These are phyloP conservation scores for Ictalurus punctatus DNA, from an alignment of 2,113 vertebrate genomes.

Conservation along the genomic window DNA sequence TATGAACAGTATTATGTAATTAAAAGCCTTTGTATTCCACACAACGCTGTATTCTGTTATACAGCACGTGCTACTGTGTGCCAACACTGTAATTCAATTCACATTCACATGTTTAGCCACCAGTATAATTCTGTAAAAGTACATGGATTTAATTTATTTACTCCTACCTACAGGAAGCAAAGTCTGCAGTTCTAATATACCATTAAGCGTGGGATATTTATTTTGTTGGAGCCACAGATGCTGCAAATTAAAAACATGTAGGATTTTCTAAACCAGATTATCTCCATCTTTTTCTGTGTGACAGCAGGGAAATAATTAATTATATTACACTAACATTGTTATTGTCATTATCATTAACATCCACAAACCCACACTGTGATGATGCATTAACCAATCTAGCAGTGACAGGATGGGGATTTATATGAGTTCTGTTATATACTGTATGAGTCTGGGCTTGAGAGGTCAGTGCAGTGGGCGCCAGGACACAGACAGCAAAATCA, in stretches of 20 bases:
- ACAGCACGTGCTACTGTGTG: background rate
- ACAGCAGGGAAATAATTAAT: conserved; percentile 24
- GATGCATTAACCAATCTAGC: conserved; percentile 10
- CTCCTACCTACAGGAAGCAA: background rate
- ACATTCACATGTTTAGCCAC: background rate
- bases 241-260: conserved; percentile 27
- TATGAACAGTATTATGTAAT: background rate
- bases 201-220: background rate
- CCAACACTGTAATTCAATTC: background rate
- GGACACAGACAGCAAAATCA: conserved; percentile 37
- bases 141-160: background rate
- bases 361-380: conserved; percentile 2
- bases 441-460: conserved; percentile 20
- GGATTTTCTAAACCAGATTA: conserved; percentile 17
- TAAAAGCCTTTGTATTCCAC: background rate
- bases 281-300: conserved; percentile 5
- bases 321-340: conserved; percentile 32
- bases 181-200: background rate
- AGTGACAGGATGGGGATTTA: conserved; percentile 40
- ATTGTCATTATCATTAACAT: background rate
- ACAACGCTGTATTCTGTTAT: background rate
- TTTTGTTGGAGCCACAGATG: background rate
- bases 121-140: background rate
- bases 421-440: conserved; percentile 9
- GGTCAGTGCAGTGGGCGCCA: conserved; percentile 42